Base-by-base conservation (phyloP, 2,113 vertebrate genomes). In the Daboia siamensis region DNA sequence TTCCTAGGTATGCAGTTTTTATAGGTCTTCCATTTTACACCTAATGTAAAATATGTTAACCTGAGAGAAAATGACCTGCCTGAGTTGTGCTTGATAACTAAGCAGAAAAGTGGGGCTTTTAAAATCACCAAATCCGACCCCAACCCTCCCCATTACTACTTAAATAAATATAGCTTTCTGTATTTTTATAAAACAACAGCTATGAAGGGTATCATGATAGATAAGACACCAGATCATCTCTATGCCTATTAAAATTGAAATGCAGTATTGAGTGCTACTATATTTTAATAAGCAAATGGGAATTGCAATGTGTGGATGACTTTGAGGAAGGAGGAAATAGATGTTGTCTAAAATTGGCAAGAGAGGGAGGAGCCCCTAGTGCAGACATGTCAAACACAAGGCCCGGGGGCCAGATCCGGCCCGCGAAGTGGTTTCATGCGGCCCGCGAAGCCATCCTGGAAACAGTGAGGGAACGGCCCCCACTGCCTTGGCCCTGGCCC, bases 121-220 rank as follows among this genome's bases (percentile, higher is more conserved):
- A 44, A 44, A 80, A 44, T 80, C 17, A 80, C 33, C 17, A 44
- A 21, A 9, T 80, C 15, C 17, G n/a, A 80, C n/a, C 15, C n/a
- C n/a, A 33, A 17, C 0, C 0, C 9, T 0, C 3, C 4, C 29
- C 69, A 39, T 5, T 44, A 80, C 21, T 44, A 80, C 1, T 44
- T 80, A 80, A 80, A 80, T 44, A 80, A 80, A 80, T 44, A 80
- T 15, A 80, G 7, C 17, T 80, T 8, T 44, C 33, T 80, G 74
- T 9, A 39, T 20, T 80, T 44, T 80, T 44, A 80, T 80, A 44
- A 21, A 80, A 44, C 33, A 80, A 39, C 33, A 44, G 74, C 9
- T 80, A 80, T 21, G 5, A 33, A 80, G 69, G 69, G 20, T 80
- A 80, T 39, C 15, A 20, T 20, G 17, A 80, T 7, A 80, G 74